These are phyloP conservation scores for Plagiodera versicolora DNA, from an alignment of 2,888 invertebrate genomes.

Conservation along the genomic window DNA sequence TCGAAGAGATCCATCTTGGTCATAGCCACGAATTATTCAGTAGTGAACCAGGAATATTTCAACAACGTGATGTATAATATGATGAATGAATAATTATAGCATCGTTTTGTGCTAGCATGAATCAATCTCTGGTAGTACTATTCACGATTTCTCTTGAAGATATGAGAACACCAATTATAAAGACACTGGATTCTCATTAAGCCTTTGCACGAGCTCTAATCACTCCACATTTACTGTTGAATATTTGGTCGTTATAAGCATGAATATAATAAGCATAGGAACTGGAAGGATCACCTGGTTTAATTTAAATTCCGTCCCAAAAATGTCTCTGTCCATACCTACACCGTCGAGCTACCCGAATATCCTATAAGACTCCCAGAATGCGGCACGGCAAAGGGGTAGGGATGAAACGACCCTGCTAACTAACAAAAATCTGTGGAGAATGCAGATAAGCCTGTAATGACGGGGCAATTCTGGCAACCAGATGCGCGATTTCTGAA, in stretches of 20 bases:
- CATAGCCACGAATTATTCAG: no score
- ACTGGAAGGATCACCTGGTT: not conserved
- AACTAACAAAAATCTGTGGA: conserved; percentile 12
- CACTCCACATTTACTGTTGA: no score
- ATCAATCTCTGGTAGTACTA: no score
- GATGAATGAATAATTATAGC: no score
- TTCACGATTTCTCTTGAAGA: no score
- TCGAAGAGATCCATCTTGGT: no score
- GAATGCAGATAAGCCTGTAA: conserved; percentile 10
- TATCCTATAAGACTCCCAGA: not conserved
- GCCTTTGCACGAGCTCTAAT: no score
- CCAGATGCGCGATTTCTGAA: not conserved
- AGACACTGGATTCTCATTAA: no score
- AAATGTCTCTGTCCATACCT: not conserved
- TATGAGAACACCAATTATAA: no score
- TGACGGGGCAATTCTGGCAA: not conserved
- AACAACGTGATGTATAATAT: no score
- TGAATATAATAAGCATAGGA: not conserved
- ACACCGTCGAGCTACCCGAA: not conserved
- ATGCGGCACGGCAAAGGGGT: not conserved
- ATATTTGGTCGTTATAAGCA: not conserved
- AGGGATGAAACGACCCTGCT: not conserved
- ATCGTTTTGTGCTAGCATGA: no score
- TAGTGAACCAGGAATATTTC: no score
- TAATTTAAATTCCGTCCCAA: not conserved